phyloP scores from a whole-genome alignment of 1,140 invertebrate species.

The Conus betulinus region DNA sequence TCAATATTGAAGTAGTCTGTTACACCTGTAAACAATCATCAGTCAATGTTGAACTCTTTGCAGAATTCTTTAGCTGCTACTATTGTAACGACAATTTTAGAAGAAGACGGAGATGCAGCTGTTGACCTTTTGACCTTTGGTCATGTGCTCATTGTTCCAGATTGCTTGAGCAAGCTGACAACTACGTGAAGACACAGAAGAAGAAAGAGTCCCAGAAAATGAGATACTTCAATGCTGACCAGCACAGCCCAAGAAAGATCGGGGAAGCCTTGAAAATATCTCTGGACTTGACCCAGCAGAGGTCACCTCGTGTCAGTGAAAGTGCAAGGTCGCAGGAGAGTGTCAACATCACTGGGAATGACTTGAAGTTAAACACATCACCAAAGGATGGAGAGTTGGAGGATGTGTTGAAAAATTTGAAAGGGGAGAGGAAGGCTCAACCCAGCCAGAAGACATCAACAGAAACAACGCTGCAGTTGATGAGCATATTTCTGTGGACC shows the following conservation, averaged over 20 bases:
- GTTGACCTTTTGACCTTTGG: too few species aligned
- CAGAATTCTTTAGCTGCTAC: too few species aligned
- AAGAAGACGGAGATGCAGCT: too few species aligned
- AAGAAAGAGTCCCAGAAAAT: slow-evolving; percentile 18
- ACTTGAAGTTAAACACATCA: neutral
- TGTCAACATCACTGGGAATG: neutral
- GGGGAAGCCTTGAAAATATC: neutral
- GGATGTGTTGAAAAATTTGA: neutral
- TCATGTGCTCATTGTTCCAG: neutral
- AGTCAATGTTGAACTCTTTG: too few species aligned
- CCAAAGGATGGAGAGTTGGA: neutral
- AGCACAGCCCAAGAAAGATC: neutral
- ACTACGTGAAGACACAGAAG: slow-evolving; percentile 20
- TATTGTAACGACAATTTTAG: too few species aligned
- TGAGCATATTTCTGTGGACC: too few species aligned
- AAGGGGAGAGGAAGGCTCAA: neutral
- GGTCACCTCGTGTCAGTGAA: neutral
- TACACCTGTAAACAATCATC: too few species aligned
- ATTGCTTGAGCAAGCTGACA: slow-evolving; percentile 4
- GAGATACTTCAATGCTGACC: neutral
- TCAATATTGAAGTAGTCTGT: too few species aligned
- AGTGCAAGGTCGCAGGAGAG: neutral
- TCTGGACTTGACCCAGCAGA: neutral
- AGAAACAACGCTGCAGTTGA: too few species aligned
- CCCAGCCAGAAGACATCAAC: neutral